phyloP scores from a whole-genome alignment of 2,888 invertebrate genomes.

The Eristalis pertinax region DNA sequence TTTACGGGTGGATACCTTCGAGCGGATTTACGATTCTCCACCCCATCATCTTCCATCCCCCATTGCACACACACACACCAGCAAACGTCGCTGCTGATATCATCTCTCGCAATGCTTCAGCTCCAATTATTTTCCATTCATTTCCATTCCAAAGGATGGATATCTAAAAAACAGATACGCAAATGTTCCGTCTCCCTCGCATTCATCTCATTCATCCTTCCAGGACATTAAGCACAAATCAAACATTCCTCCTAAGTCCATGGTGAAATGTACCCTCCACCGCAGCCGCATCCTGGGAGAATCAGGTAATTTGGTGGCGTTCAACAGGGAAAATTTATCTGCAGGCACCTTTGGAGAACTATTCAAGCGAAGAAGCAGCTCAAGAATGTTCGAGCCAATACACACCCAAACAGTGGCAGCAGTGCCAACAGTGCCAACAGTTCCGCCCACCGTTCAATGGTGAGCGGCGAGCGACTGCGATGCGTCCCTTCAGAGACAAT shows the following conservation, averaged over 20 bases:
- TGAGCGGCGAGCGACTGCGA: background rate
- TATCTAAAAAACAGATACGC: background rate
- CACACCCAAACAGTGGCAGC: background rate
- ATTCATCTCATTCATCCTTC: constrained; percentile 34
- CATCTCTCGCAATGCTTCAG: constrained; percentile 33
- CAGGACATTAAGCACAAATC: constrained; percentile 63
- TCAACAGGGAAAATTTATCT: constrained; percentile 57
- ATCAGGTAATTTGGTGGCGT: constrained; percentile 40
- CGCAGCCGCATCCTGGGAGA: background rate
- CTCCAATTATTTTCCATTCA: constrained; percentile 57
- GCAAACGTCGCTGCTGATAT: constrained; percentile 18
- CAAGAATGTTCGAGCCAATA: constrained; percentile 42
- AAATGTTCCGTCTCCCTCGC: constrained; percentile 17
- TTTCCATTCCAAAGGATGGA: constrained; percentile 38
- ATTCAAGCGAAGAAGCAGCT: constrained; percentile 47
- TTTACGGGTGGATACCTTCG: constrained; percentile 39
- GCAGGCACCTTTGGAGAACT: constrained; percentile 46
- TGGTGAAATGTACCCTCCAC: background rate
- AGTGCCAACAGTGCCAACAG: background rate
- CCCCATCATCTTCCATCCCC: background rate
- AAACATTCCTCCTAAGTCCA: constrained; percentile 41
- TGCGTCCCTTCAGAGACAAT: constrained; percentile 35
- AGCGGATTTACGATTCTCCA: constrained; percentile 11
- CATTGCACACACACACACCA: background rate
- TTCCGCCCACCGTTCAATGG: background rate